Evolutionary conservation across 2,888 invertebrate genomes (phyloP).

Genomic region (Altica lythri): DNA sequence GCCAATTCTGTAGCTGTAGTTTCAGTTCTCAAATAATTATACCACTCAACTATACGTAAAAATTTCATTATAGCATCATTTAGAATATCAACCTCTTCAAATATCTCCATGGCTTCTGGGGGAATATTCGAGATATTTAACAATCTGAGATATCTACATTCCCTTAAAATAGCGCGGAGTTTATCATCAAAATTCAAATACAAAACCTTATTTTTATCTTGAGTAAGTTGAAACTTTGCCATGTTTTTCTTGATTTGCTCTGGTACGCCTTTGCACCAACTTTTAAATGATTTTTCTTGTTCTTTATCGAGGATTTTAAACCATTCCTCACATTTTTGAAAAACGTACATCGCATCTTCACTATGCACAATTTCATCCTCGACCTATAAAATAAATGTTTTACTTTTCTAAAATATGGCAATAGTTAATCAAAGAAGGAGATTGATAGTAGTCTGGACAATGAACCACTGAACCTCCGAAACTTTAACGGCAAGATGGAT

Average conservation of each 20-base stretch:
- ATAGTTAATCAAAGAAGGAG: too few species aligned
- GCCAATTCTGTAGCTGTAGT: constrained; percentile 78
- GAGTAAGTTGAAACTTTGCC: constrained; percentile 65
- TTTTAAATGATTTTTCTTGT: constrained; percentile 66
- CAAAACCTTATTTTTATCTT: constrained; percentile 58
- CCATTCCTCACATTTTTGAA: constrained; percentile 71
- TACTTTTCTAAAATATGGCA: too few species aligned
- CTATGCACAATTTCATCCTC: constrained; percentile 68
- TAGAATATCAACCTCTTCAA: constrained; percentile 70
- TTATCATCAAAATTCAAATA: constrained; percentile 71
- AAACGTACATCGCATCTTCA: constrained; percentile 62
- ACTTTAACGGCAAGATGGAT: too few species aligned
- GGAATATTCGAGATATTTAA: constrained; percentile 66
- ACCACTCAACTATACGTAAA: constrained; percentile 73
- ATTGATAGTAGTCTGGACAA: too few species aligned
- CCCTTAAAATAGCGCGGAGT: constrained; percentile 74
- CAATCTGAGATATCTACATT: constrained; percentile 61
- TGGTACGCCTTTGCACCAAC: constrained; percentile 73
- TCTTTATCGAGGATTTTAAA: constrained; percentile 66
- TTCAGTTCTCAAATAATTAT: constrained; percentile 78
- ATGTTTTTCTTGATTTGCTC: constrained; percentile 67
- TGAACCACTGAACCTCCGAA: too few species aligned
- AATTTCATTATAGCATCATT: constrained; percentile 56
- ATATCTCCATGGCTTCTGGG: constrained; percentile 68
- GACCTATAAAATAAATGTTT: too few species aligned